phyloP scores from a whole-genome alignment of 2,113 vertebrate genomes.

The Lepus americanus region DNA sequence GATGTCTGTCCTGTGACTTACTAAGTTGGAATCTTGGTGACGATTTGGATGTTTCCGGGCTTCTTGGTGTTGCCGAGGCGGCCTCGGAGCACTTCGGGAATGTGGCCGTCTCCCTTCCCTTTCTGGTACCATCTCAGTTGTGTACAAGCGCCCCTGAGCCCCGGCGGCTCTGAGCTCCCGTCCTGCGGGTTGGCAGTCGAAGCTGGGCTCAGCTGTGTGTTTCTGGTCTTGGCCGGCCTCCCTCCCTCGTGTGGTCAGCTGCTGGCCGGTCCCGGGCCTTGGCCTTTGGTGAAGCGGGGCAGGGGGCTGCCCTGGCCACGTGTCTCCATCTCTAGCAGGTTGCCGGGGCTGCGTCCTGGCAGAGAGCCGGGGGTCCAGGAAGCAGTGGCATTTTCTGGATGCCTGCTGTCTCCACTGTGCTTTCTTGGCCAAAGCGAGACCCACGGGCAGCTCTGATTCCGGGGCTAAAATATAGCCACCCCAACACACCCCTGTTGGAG shows the following conservation, averaged over 20 bases:
- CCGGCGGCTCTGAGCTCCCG: neutral
- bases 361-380: neutral
- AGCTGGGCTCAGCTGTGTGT: neutral
- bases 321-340: neutral
- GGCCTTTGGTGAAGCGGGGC: neutral
- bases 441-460: neutral
- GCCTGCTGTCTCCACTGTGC: neutral
- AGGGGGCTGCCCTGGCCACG: fast-evolving
- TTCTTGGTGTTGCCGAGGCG: neutral
- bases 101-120: neutral
- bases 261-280: neutral
- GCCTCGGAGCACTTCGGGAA: neutral
- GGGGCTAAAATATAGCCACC: neutral
- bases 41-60: neutral
- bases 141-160: neutral
- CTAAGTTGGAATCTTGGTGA: neutral
- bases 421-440: neutral
- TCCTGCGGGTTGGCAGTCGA: fast-evolving
- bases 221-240: neutral
- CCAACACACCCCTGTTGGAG: neutral
- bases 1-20: neutral
- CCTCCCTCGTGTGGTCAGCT: fast-evolving
- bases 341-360: no score
- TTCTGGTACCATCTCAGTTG: neutral
- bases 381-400: neutral